Evolutionary conservation across 1,140 invertebrate species (phyloP), one percentile per base, ranked within the genome.

Genomic region (Hyles euphorbiae): DNA sequence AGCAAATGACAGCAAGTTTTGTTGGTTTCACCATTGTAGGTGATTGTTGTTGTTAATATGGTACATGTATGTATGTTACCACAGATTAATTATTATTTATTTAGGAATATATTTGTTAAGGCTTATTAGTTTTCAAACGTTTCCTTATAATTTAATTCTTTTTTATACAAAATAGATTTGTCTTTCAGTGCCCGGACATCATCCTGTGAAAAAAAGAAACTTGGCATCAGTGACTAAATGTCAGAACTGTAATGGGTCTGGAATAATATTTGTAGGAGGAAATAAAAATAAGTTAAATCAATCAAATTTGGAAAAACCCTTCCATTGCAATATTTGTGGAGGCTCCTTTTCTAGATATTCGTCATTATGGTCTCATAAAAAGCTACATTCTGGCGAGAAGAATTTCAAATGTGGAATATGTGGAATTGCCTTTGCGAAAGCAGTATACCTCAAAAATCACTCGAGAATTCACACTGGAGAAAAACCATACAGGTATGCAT

Each of bases 331-430:
- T 73, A 95, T 96, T 61, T 96, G 95, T 71, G 95, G 95, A 54
- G 94, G 94, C 7, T 93, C 93, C 46, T 95, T 95, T 82, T 95
- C 94, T 61, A 91, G 94, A 74, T 96, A 96, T 85, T 96, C 95
- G 51, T 95, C 94, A 48, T 87, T 96, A 54, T 96, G 95, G 95
- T 95, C 94, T 22, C 95, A 96, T 76, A 95, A 96, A 81, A 93
- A 95, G 72, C 88, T 96, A 63, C 95, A 96, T 84, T 94, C 95
- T 55, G 95, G 95, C 34, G 96, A 97, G 81, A 97, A 97, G 86
- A 95, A 96, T 67, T 96, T 96, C 80, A 96, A 96, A 81, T 98
- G 97, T 89, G 95, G 96, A 69, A 95, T 97, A 45, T 99, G 97
- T 88, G 96, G 96, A 33, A 93, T 98, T 60, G 96, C 96, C 59